Conservation (phyloP, 2,797 vertebrate species). For the Bradypus variegatus region DNA sequence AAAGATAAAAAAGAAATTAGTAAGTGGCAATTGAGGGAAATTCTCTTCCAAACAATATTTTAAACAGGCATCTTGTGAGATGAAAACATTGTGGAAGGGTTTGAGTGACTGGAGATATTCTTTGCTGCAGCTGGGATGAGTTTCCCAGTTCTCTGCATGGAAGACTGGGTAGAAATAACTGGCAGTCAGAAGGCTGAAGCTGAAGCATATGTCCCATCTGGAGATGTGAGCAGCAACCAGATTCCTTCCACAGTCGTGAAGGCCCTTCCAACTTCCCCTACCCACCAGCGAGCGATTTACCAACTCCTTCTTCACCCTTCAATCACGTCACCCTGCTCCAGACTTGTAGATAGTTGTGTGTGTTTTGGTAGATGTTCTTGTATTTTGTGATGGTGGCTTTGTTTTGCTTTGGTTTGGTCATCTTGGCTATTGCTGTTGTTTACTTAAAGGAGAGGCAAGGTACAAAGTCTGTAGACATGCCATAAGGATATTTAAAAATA, state of each 20-base stretch:
- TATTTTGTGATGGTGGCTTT: not conserved
- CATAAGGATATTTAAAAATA: not conserved
- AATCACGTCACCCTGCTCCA: slow-evolving; percentile 35
- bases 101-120: slow-evolving; percentile 1
- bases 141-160: slow-evolving; percentile 62
- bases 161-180: slow-evolving; percentile 51
- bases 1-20: not conserved
- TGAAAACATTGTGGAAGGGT: slow-evolving; percentile 50
- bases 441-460: not conserved
- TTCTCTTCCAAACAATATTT: slow-evolving; percentile 41
- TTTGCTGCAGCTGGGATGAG: slow-evolving; percentile 53
- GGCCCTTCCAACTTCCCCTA: slow-evolving; percentile 44
- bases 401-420: not conserved
- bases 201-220: slow-evolving; percentile 55
- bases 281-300: slow-evolving; percentile 44
- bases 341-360: not conserved
- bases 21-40: slow-evolving; percentile 30
- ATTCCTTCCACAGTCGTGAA: slow-evolving; percentile 52
- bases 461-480: not conserved
- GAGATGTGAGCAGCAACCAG: slow-evolving; percentile 36
- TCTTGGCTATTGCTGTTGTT: not conserved
- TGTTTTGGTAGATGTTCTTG: not conserved
- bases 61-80: slow-evolving; percentile 51
- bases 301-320: slow-evolving; percentile 48
- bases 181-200: slow-evolving; percentile 51